Conservation (phyloP, 2,797 vertebrate genomes). For the Sebastes reedi region DNA sequence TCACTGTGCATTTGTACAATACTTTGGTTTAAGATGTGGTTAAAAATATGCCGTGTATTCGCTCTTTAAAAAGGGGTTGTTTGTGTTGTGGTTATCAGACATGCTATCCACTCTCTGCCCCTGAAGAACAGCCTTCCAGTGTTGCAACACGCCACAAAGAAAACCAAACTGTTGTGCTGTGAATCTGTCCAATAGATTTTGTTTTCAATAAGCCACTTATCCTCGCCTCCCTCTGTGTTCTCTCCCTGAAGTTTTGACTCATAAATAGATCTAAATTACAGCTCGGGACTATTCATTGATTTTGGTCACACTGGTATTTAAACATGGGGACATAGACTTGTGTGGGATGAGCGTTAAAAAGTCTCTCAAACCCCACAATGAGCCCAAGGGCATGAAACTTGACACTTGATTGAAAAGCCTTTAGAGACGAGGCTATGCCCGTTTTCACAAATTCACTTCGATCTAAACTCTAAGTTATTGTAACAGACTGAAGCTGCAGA, state of each 20-base stretch:
- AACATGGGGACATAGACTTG: not conserved
- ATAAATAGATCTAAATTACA: constrained; percentile 20
- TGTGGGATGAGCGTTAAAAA: constrained; percentile 39
- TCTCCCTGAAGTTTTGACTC: not conserved
- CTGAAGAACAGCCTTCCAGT: not conserved
- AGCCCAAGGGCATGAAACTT: constrained; percentile 44
- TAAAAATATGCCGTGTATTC: not conserved
- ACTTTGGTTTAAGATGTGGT: too few relatives aligned
- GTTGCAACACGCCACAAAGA: not conserved
- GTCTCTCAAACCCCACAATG: constrained; percentile 5
- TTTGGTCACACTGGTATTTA: constrained; percentile 19
- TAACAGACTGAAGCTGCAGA: constrained; percentile 1
- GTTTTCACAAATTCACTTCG: constrained; percentile 25
- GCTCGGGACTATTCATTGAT: constrained; percentile 16
- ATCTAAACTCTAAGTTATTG: constrained; percentile 13
- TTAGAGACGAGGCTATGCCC: constrained; percentile 15
- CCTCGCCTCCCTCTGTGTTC: not conserved
- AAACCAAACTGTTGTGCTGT: not conserved
- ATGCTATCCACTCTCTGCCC: not conserved
- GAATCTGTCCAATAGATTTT: not conserved
- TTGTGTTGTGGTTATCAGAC: not conserved
- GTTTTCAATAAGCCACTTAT: not conserved
- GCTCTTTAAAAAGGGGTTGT: not conserved
- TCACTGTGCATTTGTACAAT: not conserved
- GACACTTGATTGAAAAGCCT: constrained; percentile 39